Conservation (phyloP, 2,888 invertebrate genomes). For the Smittia aterrima region DNA sequence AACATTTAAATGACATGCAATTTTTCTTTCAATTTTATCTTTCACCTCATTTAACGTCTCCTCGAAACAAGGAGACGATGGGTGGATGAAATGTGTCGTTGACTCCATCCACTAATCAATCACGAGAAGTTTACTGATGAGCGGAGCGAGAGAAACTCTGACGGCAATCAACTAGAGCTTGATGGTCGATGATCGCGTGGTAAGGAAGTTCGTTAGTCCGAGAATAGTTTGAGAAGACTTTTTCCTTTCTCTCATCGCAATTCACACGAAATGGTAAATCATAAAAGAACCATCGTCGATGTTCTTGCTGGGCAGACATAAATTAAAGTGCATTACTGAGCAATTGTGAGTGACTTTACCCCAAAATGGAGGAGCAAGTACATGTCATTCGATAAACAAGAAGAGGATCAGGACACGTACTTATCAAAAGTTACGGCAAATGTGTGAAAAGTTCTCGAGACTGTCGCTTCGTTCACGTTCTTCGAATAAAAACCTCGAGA, state of each 20-base stretch:
- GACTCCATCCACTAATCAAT: conserved; percentile 25
- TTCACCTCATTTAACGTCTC: conserved; percentile 40
- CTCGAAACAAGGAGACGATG: not conserved
- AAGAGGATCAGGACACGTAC: not conserved
- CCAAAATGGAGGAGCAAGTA: conserved; percentile 1
- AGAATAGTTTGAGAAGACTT: no score
- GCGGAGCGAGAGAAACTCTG: not conserved
- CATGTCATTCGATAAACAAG: not conserved
- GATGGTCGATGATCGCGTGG: no score
- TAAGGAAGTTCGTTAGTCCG: no score
- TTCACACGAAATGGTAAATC: conserved; percentile 1
- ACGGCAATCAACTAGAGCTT: no score
- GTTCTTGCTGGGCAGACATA: not conserved
- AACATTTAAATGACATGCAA: conserved; percentile 39
- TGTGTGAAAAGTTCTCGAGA: conserved; percentile 12
- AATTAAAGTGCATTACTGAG: conserved; percentile 11
- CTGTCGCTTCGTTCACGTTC: not conserved
- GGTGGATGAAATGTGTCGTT: conserved; percentile 2
- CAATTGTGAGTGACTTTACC: not conserved
- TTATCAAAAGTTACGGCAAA: not conserved
- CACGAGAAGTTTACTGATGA: conserved; percentile 4
- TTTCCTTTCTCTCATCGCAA: not conserved
- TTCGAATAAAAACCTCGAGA: not conserved
- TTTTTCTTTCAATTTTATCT: conserved; percentile 41
- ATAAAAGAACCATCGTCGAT: not conserved